Base-by-base conservation (phyloP, 2,888 invertebrate species). In the Eupithecia pulchellata region DNA sequence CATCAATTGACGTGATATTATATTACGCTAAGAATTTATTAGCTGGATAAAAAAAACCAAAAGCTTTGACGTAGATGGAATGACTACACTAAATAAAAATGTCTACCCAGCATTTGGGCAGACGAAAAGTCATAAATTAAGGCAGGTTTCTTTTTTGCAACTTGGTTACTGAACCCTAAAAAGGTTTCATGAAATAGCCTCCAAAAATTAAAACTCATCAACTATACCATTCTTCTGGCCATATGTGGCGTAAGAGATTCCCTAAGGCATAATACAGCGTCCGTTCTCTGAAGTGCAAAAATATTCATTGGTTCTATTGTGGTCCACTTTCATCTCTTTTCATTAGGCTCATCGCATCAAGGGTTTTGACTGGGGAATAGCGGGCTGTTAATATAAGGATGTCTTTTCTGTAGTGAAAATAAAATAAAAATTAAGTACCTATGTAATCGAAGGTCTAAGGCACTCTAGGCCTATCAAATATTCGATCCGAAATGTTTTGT, bases 261-360 rank as follows among this genome's bases (percentile, higher is more conserved):
- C 66, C 42, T 25, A 32, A 29, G 58, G 57, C 64, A 58, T 66
- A 70, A 62, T 25, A 62, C 63, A 27, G 32, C 13, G 64, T 32
- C 64, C 66, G 57, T 64, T 75, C 68, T 76, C 66, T 67, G 36
- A 66, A 58, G 39, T 66, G 71, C 70, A 71, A 78, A 75, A 75
- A 75, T 78, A 78, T 78, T 78, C 76, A 78, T 78, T 78, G 76
- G 72, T 64, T 66, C 72, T 73, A 62, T 71, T 69, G 68, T 70
- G 68, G 75, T 71, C 73, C 72, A 75, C 72, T 76, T 72, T 69
- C 69, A 75, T 75, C 73, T 72, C 72, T 76, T 75, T 76, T 77
- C 76, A 77, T 72, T 76, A 74, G 72, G 57, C 47, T 29, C 71
- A 70, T 71, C 67, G 69, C 34, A 42, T 75, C 69, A 64, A 74